A percentile compares a stretch with the other conserved stretches of the same genome.
phyloP scores from a whole-genome alignment of 2,888 invertebrate genomes.

The Drosophila kuntzei region DNA sequence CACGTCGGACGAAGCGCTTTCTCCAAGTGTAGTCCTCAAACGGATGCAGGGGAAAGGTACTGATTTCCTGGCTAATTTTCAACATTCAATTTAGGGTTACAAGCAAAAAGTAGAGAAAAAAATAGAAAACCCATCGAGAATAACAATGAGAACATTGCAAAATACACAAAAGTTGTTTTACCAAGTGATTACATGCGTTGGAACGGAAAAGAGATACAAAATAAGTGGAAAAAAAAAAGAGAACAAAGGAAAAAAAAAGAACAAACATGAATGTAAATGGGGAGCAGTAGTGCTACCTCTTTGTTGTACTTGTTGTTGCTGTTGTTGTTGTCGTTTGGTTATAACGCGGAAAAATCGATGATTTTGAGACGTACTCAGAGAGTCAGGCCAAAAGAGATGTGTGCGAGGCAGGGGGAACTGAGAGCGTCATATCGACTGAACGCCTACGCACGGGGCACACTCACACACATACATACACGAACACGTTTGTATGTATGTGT shows the following conservation, averaged over 20 bases:
- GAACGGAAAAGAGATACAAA: constrained; percentile 17
- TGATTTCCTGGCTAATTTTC: constrained; percentile 32
- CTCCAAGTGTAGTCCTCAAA: constrained; percentile 30
- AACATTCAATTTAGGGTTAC: constrained; percentile 20
- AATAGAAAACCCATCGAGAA: constrained; percentile 2
- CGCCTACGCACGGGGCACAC: constrained; percentile 39
- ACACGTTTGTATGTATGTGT: constrained; percentile 15
- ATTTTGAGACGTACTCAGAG: constrained; percentile 61
- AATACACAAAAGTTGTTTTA: constrained; percentile 36
- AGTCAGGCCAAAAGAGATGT: constrained; percentile 28
- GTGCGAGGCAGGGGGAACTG: constrained; percentile 27
- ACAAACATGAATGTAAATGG: constrained; percentile 55
- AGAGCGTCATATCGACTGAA: constrained; percentile 37
- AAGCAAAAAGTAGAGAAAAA: background rate
- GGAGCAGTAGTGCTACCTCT: constrained; percentile 67
- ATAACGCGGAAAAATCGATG: constrained; percentile 70
- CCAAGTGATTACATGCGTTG: constrained; percentile 30
- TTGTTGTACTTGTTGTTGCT: constrained; percentile 45
- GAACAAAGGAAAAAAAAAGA: constrained; percentile 19
- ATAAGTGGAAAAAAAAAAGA: constrained; percentile 14
- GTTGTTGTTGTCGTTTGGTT: constrained; percentile 44
- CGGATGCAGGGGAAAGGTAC: background rate
- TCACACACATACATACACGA: constrained; percentile 16
- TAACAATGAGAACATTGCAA: constrained; percentile 38
- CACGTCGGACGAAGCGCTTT: constrained; percentile 12